A percentile compares a stretch with the other conserved stretches of the same genome.
These are phyloP conservation scores for Leucopsar rothschildi DNA, from an alignment of 2,113 vertebrate species.

Conservation along the genomic window DNA sequence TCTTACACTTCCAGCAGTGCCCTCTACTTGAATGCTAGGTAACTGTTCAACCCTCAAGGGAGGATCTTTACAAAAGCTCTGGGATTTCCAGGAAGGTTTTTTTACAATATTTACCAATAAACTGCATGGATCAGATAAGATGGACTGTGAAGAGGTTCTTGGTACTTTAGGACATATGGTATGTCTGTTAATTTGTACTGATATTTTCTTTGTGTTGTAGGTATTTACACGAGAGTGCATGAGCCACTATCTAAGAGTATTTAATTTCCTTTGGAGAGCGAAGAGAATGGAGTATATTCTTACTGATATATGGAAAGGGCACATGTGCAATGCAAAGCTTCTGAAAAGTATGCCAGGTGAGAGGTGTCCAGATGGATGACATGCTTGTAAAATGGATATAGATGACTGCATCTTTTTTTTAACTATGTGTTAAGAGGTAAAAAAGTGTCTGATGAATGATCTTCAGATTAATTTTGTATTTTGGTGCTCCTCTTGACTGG, in stretches of 20 bases:
- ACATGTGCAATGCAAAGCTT: constrained; percentile 97
- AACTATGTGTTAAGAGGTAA: not conserved
- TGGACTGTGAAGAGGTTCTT: not conserved
- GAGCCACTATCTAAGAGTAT: constrained; percentile 94
- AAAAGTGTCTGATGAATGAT: not conserved
- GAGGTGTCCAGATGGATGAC: not conserved
- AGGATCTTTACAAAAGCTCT: not conserved
- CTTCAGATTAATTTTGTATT: not conserved
- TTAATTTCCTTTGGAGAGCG: constrained; percentile 96
- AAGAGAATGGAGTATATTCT: constrained; percentile 98
- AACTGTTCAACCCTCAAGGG: not conserved
- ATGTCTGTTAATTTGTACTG: not conserved
- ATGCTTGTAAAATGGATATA: not conserved
- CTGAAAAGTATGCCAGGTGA: constrained; percentile 92
- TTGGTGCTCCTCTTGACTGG: not conserved
- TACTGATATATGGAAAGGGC: constrained; percentile 98
- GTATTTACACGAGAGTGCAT: constrained; percentile 98
- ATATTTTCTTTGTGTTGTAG: constrained; percentile 58
- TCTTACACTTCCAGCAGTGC: not conserved
- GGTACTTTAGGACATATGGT: not conserved
- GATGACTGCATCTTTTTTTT: not conserved
- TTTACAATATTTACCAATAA: not conserved
- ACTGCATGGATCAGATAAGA: not conserved
- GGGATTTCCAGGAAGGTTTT: not conserved
- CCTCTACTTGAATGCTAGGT: not conserved